Base-by-base conservation (phyloP, 53 echinoderm and acorn worm genomes). In the Echinarachnius parma region DNA sequence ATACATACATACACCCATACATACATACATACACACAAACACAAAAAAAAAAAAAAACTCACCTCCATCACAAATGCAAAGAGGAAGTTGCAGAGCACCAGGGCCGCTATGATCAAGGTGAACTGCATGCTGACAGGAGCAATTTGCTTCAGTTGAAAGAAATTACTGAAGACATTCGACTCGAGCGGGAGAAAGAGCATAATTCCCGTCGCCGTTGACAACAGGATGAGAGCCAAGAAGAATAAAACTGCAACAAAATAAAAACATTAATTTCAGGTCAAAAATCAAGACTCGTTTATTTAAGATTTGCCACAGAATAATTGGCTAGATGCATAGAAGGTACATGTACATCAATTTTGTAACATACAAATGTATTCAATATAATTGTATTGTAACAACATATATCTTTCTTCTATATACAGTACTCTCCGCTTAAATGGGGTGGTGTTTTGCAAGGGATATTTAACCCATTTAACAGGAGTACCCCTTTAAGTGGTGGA, bases 31-130 rank as follows among this genome's bases (percentile, higher is more conserved):
- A n/a, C n/a, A n/a, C n/a, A n/a, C n/a, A n/a, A n/a, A n/a, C n/a
- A n/a, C n/a, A n/a, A n/a, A n/a, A n/a, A n/a, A n/a, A n/a, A n/a
- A n/a, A n/a, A n/a, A n/a, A n/a, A n/a, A 7, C 64, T 66, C 75
- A 89, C 94, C 88, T 94, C 94, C 59, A 94, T 28, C 3, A 77
- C 36, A 45, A 90, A 90, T 5, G 90, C 85, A 21, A 78, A 28
- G 13, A 84, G 47, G n/a, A 75, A 77, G 61, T 94, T 90, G 28
- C 76, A 31, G 56, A 83, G 48, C 23, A 94, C 79, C 46, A 94
- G 42, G 0, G 67, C 84, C 1, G 77, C 63, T 18, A 94, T 78
- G 59, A 80, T 62, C 42, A 84, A 23, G 32, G 81, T 77, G 53
- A 77, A 94, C 29, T 37, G 15, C 1, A 86, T 59, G 45, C 80